Evolutionary conservation across 1,140 invertebrate genomes (phyloP).

Genomic region (Teleogryllus occipitalis): DNA sequence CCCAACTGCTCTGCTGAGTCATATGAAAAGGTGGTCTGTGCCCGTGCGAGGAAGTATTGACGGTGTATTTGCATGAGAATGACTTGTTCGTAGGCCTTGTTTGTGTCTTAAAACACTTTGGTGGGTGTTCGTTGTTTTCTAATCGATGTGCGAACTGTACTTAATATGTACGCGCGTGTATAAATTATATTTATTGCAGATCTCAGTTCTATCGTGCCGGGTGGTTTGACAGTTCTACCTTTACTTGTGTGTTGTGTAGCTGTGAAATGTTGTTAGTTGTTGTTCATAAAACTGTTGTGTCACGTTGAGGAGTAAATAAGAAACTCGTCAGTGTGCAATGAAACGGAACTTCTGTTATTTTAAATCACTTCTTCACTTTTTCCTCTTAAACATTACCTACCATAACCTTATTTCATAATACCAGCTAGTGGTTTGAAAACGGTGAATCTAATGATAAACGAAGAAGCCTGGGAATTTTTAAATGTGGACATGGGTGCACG

Average conservation of each 20-base stretch:
- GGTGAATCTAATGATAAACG: not conserved
- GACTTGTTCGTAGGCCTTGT: not conserved
- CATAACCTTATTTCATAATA: not conserved
- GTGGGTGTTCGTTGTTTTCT: no score
- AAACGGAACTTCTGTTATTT: not conserved
- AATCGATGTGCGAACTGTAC: no score
- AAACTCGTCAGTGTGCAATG: not conserved
- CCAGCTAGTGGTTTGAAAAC: not conserved
- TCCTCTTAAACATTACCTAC: not conserved
- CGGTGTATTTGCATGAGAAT: not conserved
- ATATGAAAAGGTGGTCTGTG: slow-evolving; percentile 14
- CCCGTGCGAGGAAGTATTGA: not conserved
- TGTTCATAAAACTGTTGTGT: no score
- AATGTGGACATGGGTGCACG: not conserved
- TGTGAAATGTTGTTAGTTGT: no score
- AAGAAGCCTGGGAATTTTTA: not conserved
- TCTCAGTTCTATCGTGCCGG: not conserved
- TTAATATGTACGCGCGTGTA: no score
- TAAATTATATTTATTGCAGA: no score
- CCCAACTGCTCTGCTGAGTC: slow-evolving; percentile 17
- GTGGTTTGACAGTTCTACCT: not conserved
- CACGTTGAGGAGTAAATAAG: not conserved
- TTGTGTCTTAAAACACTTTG: no score
- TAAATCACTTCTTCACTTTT: no score
- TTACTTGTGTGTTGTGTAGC: no score